These are phyloP conservation scores for Hypena proboscidalis DNA, from an alignment of 2,888 invertebrate species.

Conservation along the genomic window DNA sequence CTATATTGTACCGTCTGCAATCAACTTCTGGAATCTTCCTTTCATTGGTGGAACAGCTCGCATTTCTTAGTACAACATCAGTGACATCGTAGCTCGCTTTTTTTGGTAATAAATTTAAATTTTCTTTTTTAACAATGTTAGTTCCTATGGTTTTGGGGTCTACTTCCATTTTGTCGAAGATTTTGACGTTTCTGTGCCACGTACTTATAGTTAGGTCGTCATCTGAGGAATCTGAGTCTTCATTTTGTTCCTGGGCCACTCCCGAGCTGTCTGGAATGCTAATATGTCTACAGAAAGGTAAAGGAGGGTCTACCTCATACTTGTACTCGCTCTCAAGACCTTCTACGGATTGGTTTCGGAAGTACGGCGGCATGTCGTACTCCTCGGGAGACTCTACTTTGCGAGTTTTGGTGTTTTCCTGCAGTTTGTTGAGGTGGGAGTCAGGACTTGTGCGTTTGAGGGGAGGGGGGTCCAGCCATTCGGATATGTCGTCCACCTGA, in stretches of 20 bases:
- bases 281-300: conserved; percentile 63
- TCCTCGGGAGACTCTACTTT: conserved; percentile 38
- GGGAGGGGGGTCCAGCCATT: conserved; percentile 74
- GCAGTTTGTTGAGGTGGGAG: conserved; percentile 53
- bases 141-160: conserved; percentile 54
- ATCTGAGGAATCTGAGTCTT: conserved; percentile 41
- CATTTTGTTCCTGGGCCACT: conserved; percentile 39
- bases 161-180: conserved; percentile 54
- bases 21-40: conserved; percentile 61
- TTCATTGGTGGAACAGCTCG: conserved; percentile 45
- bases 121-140: conserved; percentile 59
- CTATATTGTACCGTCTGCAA: conserved; percentile 62
- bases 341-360: conserved; percentile 78
- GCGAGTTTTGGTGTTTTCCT: conserved; percentile 46
- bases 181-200: conserved; percentile 52
- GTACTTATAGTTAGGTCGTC: conserved; percentile 43
- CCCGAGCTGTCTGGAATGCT: conserved; percentile 60
- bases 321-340: conserved; percentile 65
- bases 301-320: conserved; percentile 46
- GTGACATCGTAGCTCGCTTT: conserved; percentile 68
- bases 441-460: conserved; percentile 65
- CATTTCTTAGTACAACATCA: conserved; percentile 54
- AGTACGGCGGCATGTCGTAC: conserved; percentile 62
- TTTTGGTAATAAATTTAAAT: conserved; percentile 51
- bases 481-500: conserved; percentile 77